A percentile compares a stretch with the other conserved stretches of the same genome.
phyloP scores from a whole-genome alignment of 2,797 vertebrate genomes.

The Meriones psammophilus region DNA sequence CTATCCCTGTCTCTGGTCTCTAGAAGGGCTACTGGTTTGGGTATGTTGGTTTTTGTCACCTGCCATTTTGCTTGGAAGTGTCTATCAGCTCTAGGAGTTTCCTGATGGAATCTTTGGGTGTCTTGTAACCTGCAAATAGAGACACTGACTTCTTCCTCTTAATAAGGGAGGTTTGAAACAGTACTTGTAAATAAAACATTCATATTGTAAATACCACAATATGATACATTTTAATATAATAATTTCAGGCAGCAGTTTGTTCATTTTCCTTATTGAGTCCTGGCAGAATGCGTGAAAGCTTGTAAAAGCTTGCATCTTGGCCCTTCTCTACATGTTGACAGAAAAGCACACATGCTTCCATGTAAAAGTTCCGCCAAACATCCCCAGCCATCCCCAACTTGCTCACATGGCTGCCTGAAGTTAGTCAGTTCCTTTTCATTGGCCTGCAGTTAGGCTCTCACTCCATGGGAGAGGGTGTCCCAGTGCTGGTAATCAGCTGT shows the following conservation, averaged over 20 bases:
- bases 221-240: constrained; percentile 42
- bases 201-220: background rate
- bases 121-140: background rate
- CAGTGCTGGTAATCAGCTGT: constrained; percentile 67
- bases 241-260: constrained; percentile 29
- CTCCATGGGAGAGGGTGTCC: constrained; percentile 61
- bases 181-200: constrained; percentile 18
- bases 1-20: background rate
- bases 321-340: constrained; percentile 58
- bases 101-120: background rate
- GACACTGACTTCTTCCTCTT: background rate
- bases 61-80: background rate
- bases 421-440: background rate
- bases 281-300: constrained; percentile 71
- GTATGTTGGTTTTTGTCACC: background rate
- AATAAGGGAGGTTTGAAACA: constrained; percentile 8
- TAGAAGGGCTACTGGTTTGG: background rate
- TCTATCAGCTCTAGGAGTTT: background rate
- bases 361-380: constrained; percentile 22
- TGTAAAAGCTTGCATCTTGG: constrained; percentile 65
- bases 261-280: constrained; percentile 61
- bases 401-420: constrained; percentile 59
- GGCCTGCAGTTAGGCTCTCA: constrained; percentile 32
- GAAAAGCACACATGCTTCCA: background rate
- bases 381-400: constrained; percentile 19